These are phyloP conservation scores for Corydoras maculifer DNA, from an alignment of 2,113 vertebrate genomes.

Conservation along the genomic window DNA sequence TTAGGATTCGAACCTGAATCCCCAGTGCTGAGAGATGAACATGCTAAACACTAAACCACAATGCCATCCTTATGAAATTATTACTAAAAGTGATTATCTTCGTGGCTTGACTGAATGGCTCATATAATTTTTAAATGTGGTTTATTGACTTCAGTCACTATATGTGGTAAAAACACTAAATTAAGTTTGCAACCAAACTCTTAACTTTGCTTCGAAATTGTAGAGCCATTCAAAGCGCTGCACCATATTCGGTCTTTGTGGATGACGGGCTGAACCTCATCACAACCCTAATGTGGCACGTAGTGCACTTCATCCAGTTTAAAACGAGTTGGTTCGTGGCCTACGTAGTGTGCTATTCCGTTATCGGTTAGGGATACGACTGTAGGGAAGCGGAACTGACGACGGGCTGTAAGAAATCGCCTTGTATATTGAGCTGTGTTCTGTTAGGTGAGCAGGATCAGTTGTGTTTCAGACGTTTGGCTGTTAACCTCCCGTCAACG, in stretches of 20 bases:
- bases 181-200: no score
- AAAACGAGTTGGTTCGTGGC: background rate
- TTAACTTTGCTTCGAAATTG: no score
- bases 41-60: no score
- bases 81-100: no score
- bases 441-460: slow-evolving; percentile 41
- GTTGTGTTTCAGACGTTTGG: slow-evolving; percentile 21
- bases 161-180: no score
- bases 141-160: no score
- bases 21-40: no score
- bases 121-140: no score
- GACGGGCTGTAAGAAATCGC: slow-evolving; percentile 45
- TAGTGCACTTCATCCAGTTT: background rate
- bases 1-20: no score
- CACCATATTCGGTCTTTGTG: background rate
- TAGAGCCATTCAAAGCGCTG: background rate
- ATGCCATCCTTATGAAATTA: no score
- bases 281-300: background rate
- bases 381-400: slow-evolving; percentile 59
- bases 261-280: background rate
- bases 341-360: background rate
- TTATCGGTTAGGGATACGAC: background rate
- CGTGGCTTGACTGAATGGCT: no score
- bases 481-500: background rate
- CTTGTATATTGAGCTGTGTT: slow-evolving; percentile 54